Conservation (phyloP, 2,888 invertebrate genomes). For the Anagyrus pseudococci region DNA sequence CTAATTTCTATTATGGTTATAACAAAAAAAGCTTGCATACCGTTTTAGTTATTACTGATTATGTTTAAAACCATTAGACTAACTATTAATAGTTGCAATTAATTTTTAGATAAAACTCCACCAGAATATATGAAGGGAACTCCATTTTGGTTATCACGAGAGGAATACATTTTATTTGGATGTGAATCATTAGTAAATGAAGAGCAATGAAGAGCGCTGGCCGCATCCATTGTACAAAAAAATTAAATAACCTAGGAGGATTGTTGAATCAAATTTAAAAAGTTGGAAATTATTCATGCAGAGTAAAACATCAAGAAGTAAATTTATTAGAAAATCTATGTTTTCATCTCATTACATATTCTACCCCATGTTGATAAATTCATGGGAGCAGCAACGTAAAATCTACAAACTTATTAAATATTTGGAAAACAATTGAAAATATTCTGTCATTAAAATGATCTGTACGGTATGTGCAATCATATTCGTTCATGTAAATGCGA, state of each 20-base stretch:
- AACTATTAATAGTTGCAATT: too few relatives aligned
- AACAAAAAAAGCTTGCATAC: background rate
- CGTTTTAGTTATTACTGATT: background rate
- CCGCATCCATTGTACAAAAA: background rate
- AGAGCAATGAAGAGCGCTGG: slow-evolving; percentile 26
- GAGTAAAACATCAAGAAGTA: slow-evolving; percentile 24
- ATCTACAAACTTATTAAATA: too few relatives aligned
- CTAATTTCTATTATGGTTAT: background rate
- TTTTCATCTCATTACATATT: slow-evolving; percentile 53
- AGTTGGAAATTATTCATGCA: background rate
- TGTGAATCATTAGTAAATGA: slow-evolving; percentile 54
- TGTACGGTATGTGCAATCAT: background rate
- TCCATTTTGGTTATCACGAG: slow-evolving; percentile 61
- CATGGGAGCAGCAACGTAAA: background rate
- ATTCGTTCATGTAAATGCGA: background rate
- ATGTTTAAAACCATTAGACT: too few relatives aligned
- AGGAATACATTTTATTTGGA: slow-evolving; percentile 61
- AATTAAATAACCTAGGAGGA: background rate
- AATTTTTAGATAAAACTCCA: slow-evolving; percentile 55
- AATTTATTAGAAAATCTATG: slow-evolving; percentile 43
- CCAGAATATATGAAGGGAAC: slow-evolving; percentile 57
- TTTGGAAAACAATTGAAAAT: background rate
- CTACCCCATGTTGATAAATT: slow-evolving; percentile 50
- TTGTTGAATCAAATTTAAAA: background rate
- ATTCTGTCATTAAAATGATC: background rate